These are phyloP conservation scores for Papilio helenus DNA, from an alignment of 1,140 invertebrate species.

Conservation along the genomic window DNA sequence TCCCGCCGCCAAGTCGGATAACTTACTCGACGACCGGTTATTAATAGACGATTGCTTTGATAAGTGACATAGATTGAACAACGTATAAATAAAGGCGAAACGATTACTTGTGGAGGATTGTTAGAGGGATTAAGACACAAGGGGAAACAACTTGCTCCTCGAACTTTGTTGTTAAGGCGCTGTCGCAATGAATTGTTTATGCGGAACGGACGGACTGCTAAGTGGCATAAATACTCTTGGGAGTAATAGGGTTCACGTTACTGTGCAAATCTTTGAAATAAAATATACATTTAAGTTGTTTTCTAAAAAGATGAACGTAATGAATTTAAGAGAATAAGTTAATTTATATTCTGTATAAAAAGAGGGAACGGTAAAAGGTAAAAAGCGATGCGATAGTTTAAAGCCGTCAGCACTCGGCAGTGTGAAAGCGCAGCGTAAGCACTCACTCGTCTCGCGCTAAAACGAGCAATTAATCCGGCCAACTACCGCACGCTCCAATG, in stretches of 20 bases:
- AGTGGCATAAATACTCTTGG: conserved; percentile 4
- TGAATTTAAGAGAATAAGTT: neutral
- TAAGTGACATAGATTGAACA: conserved; percentile 26
- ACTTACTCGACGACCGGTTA: conserved; percentile 44
- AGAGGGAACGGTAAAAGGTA: neutral
- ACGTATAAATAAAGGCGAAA: conserved; percentile 11
- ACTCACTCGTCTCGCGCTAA: conserved; percentile 49
- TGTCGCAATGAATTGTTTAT: conserved; percentile 12
- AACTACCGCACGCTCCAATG: conserved; percentile 58
- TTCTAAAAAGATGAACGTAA: neutral
- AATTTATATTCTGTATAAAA: neutral
- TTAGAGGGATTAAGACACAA: conserved; percentile 11
- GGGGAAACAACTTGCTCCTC: conserved; percentile 8
- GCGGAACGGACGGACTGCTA: neutral
- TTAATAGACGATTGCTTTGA: conserved; percentile 37
- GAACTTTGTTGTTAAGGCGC: conserved; percentile 18
- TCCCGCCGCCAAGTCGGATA: conserved; percentile 41
- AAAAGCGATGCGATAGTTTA: conserved; percentile 16
- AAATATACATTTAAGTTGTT: neutral
- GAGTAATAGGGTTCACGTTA: neutral
- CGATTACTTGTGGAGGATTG: conserved; percentile 17
- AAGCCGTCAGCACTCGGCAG: conserved; percentile 41
- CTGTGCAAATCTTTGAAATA: neutral
- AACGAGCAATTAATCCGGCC: conserved; percentile 66
- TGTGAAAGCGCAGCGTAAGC: conserved; percentile 52